Base-by-base conservation (phyloP, 92 coral and sea anemone genomes). In the Parazoanthus atlanticus region DNA sequence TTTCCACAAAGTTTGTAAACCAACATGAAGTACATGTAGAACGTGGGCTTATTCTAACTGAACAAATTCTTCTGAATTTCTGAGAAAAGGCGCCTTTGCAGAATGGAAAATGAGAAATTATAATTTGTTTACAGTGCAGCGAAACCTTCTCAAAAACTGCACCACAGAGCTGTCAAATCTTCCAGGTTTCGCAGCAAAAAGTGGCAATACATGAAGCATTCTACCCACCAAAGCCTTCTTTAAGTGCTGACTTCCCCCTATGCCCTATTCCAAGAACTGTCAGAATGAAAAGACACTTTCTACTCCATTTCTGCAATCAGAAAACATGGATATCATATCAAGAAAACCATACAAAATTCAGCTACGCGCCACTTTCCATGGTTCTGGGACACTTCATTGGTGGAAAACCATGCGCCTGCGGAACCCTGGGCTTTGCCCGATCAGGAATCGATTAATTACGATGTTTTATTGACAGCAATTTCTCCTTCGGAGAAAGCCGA, bases 331-430 rank as follows among this genome's bases (percentile, higher is more conserved):
- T 72, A 78, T 32, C 78, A 54, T 49, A 28, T 36, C 80, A 81
- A 69, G 64, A 90, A 95, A 89, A 76, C 88, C 85, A 88, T 92
- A 91, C 94, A 95, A 92, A 87, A 88, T 81, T 82, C 69, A 89
- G 46, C 93, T 92, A 72, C 98, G 98, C 98, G 98, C 98, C 98
- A 95, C 93, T 79, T 89, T 84, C 82, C 91, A 76, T 31, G 88
- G 86, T 90, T 88, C n/a, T 88, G 75, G 93, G 93, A 79, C 91
- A 88, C 75, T 88, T 85, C 92, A 94, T 92, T 92, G 96, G 95
- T 89, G 90, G 93, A 90, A 95, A 89, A 88, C 58, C 86, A 72
- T 54, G 80, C 80, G 87, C 94, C 89, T 90, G 75, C 88, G 91
- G 96, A 92, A 90, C 89, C 86, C 78, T 93, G 98, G 98, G 94